phyloP scores from a whole-genome alignment of 2,888 invertebrate species.

The Maniola hyperantus region DNA sequence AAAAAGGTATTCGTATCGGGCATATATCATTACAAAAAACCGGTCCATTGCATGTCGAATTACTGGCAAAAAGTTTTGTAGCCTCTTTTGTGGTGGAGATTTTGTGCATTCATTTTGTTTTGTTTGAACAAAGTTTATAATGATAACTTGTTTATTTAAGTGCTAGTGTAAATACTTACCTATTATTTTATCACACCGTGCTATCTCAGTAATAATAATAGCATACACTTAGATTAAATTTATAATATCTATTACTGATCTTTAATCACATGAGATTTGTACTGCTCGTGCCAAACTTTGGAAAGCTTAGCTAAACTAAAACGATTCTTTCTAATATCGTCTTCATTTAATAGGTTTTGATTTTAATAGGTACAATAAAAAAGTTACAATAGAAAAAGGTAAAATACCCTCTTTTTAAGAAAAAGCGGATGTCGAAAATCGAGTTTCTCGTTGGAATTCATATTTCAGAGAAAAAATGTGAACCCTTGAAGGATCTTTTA shows the following conservation, averaged over 20 bases:
- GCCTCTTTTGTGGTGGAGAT: slow-evolving; percentile 30
- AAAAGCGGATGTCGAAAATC: slow-evolving; percentile 17
- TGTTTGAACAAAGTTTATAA: slow-evolving; percentile 21
- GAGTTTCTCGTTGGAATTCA: slow-evolving; percentile 18
- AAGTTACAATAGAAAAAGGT: not conserved
- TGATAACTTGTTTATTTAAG: not conserved
- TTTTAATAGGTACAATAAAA: not conserved
- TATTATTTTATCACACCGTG: not conserved
- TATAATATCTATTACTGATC: too few relatives aligned
- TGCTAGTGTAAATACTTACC: not conserved
- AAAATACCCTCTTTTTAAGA: not conserved
- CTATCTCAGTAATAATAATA: too few relatives aligned
- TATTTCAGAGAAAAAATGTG: slow-evolving; percentile 27
- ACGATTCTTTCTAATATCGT: too few relatives aligned
- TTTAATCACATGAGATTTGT: too few relatives aligned
- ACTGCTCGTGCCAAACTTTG: too few relatives aligned
- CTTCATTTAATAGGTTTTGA: too few relatives aligned
- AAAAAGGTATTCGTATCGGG: slow-evolving; percentile 36
- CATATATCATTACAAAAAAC: slow-evolving; percentile 39
- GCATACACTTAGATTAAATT: too few relatives aligned
- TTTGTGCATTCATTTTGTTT: slow-evolving; percentile 30
- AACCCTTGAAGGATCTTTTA: slow-evolving; percentile 22
- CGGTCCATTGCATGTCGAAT: slow-evolving; percentile 37
- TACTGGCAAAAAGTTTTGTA: slow-evolving; percentile 33
- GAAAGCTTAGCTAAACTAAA: too few relatives aligned